Evolutionary conservation across 92 coral and sea anemone genomes (phyloP).

Genomic region (Phenganax marumi): DNA sequence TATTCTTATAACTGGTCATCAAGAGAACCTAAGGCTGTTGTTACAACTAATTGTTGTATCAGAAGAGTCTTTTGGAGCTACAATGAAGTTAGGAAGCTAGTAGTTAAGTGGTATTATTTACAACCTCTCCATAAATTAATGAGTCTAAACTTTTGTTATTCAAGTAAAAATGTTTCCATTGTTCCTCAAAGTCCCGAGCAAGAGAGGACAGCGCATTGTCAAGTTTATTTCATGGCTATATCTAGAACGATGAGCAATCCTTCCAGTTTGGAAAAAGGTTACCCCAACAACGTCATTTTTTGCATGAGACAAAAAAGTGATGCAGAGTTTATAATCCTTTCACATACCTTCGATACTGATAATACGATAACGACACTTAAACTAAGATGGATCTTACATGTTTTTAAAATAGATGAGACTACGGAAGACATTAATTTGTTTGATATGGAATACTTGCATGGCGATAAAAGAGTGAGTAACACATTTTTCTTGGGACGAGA

Average conservation of each 20-base stretch:
- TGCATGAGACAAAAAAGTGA: not conserved
- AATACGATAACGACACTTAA: too few relatives aligned
- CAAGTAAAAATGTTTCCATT: too few relatives aligned
- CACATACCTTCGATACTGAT: not conserved
- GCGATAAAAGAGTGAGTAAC: not conserved
- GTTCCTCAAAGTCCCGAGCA: not conserved
- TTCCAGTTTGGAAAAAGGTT: not conserved
- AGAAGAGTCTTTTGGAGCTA: too few relatives aligned
- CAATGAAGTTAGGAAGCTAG: too few relatives aligned
- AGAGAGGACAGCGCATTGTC: not conserved
- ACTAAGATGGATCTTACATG: not conserved
- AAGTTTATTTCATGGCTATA: not conserved
- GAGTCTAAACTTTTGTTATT: not conserved
- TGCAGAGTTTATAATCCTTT: not conserved
- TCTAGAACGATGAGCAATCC: not conserved
- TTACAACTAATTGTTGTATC: too few relatives aligned
- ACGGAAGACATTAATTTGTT: not conserved
- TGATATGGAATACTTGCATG: not conserved
- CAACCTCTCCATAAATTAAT: not conserved
- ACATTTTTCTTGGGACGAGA: not conserved
- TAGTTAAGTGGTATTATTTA: too few relatives aligned
- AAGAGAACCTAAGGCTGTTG: too few relatives aligned
- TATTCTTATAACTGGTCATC: too few relatives aligned
- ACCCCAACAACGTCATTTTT: not conserved
- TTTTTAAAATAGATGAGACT: not conserved